Base-by-base conservation (phyloP, 2,888 invertebrate genomes). In the Pemphredon lugubris region DNA sequence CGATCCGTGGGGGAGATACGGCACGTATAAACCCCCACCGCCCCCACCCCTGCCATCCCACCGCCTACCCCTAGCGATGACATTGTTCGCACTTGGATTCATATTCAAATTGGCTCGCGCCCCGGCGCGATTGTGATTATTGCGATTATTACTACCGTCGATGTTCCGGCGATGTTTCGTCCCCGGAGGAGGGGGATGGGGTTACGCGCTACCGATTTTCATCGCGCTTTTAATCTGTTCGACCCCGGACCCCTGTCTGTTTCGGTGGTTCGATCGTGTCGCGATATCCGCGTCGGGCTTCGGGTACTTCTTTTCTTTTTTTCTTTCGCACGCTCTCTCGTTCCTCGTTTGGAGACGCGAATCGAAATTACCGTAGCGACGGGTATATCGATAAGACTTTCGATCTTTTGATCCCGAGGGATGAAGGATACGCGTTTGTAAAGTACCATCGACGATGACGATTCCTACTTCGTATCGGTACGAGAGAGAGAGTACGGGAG, bases 21-120 rank as follows among this genome's bases (percentile, higher is more conserved):
- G 86, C 88, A 88, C 88, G 88, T 88, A 88, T 86, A 83, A 84
- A 79, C 82, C 85, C n/a, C 77, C 76, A 32, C 40, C 42, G 44
- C 42, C 48, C 42, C 48, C 34, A 44, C 34, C 44, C 45, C 26
- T 32, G 47, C 34, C 39, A 39, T 21, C 63, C 14, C 45, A 13
- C 54, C 55, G 58, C 53, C 66, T 60, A 54, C 81, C 75, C 78
- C 78, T 74, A 45, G 61, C 87, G 84, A 88, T 88, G 87, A 88
- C 88, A 88, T 88, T 88, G 88, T 88, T 88, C 88, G 88, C 86
- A 87, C 88, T 88, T 85, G 88, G 86, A 88, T 88, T 88, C 88
- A 88, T 88, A 88, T 88, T 88, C 88, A 88, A 88, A 88, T 88
- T 88, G 87, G 86, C 87, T 79, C 76, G 81, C 82, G 79, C 81